These are phyloP conservation scores for Artemia franciscana DNA, from an alignment of 1,140 invertebrate species.

Conservation along the genomic window DNA sequence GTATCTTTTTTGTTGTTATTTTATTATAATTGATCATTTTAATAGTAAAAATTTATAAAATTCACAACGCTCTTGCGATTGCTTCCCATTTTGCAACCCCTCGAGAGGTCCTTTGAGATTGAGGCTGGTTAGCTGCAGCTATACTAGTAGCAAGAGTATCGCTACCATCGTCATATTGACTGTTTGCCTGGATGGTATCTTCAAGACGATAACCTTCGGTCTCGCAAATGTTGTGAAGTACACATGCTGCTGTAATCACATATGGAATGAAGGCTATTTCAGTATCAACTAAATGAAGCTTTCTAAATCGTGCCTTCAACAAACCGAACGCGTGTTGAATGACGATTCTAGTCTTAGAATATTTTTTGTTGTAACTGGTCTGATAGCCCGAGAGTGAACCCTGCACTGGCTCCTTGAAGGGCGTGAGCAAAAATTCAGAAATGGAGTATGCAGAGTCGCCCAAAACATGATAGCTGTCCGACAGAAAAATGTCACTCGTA, in stretches of 20 bases:
- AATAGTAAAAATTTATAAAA: not conserved
- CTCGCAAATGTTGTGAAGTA: not conserved
- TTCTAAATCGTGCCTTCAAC: not conserved
- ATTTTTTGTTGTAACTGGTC: not conserved
- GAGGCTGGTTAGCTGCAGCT: not conserved
- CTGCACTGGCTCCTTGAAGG: not conserved
- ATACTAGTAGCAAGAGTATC: not conserved
- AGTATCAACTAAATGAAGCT: not conserved
- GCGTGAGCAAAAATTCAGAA: not conserved
- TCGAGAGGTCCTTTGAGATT: not conserved
- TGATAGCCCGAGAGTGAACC: not conserved
- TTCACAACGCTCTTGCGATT: not conserved
- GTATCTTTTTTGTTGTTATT: not conserved
- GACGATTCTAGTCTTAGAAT: not conserved
- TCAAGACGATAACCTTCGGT: not conserved
- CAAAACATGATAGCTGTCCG: not conserved
- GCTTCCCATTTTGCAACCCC: not conserved
- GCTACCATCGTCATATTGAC: not conserved
- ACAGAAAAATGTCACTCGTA: not conserved
- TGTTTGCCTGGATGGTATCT: not conserved
- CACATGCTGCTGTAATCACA: not conserved
- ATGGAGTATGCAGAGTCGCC: not conserved
- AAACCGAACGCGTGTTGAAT: not conserved
- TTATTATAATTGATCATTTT: not conserved
- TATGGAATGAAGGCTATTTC: not conserved